Base-by-base conservation (phyloP, 2,888 invertebrate species). In the Ferrisia virgata region DNA sequence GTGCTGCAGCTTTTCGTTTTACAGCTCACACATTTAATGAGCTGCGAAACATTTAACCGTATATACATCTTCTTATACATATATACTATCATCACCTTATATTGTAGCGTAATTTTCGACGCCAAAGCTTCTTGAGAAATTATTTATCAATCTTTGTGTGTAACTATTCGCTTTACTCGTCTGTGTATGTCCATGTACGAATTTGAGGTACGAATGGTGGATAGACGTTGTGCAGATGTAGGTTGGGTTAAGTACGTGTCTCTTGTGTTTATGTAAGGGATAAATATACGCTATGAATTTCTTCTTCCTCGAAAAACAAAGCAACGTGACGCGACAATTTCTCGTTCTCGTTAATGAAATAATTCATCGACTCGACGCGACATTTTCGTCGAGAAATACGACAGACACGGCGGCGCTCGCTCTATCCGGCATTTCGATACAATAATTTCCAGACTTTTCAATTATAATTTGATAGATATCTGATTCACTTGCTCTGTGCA, bases 91-190 rank as follows among this genome's bases (percentile, higher is more conserved):
- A 64, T 64, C 58, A 64, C 58, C 58, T 25, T 64, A 28, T 28
- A 28, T 25, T 58, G n/a, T n/a, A n/a, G n/a, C n/a, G n/a, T n/a
- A n/a, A n/a, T 25, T 47, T 47, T 18, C 11, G 6, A 28, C 53
- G 53, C 18, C 58, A 11, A 64, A 64, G 25, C 58, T 43, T 64
- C 47, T 18, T 2, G 25, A 25, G 58, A 64, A 64, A 28, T 64
- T 64, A 25, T 64, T 64, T 64, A 64, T 64, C 58, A 64, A 64
- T 64, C 58, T 64, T 64, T 64, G 58, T 64, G n/a, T n/a, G n/a
- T n/a, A n/a, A n/a, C 58, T 64, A 5, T 22, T 18, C 18, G 6
- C 22, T 18, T 53, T 53, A 22, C 43, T 43, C 43, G 43, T 13
- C 3, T 47, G 13, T 47, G 8, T 47, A 47, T 1, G n/a, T n/a